phyloP scores from a whole-genome alignment of 1,140 invertebrate species.

The Drosophila pseudoananassae region DNA sequence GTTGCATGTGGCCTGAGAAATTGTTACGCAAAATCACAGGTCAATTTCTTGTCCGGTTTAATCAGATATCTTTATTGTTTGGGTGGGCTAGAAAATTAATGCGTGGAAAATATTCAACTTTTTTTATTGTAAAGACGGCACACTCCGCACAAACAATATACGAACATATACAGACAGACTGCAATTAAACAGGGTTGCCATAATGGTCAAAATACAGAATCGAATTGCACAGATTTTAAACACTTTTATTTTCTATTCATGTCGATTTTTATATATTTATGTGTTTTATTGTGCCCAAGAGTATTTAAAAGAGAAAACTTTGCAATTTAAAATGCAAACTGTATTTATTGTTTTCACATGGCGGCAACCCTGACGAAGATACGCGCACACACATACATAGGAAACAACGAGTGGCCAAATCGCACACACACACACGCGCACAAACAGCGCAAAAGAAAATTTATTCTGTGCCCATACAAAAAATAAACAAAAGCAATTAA shows the following conservation, averaged over 20 bases:
- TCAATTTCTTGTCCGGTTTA: constrained; percentile 6
- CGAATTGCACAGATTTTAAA: background rate
- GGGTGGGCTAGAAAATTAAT: constrained; percentile 4
- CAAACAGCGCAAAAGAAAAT: constrained; percentile 79
- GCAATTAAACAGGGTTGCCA: constrained; percentile 79
- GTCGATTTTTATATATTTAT: background rate
- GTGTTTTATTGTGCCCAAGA: background rate
- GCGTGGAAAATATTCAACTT: constrained; percentile 18
- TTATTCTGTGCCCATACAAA: constrained; percentile 75
- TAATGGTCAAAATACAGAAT: constrained; percentile 9
- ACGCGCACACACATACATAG: constrained; percentile 56
- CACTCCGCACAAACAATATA: constrained; percentile 78
- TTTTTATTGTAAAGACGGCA: constrained; percentile 51
- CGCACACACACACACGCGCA: constrained; percentile 43
- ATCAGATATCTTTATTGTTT: background rate
- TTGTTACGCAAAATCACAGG: constrained; percentile 70
- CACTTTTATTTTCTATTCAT: background rate
- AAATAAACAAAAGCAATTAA: constrained; percentile 83
- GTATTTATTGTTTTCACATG: constrained; percentile 10
- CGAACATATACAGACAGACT: constrained; percentile 78
- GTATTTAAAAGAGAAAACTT: background rate
- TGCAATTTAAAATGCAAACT: background rate
- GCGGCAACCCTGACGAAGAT: constrained; percentile 61
- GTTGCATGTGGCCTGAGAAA: constrained; percentile 71
- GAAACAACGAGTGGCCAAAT: constrained; percentile 65